Percentiles rank a stretch among this genome's conserved stretches.
phyloP scores from a whole-genome alignment of 1,140 invertebrate genomes.

The Cecropterus lyciades region DNA sequence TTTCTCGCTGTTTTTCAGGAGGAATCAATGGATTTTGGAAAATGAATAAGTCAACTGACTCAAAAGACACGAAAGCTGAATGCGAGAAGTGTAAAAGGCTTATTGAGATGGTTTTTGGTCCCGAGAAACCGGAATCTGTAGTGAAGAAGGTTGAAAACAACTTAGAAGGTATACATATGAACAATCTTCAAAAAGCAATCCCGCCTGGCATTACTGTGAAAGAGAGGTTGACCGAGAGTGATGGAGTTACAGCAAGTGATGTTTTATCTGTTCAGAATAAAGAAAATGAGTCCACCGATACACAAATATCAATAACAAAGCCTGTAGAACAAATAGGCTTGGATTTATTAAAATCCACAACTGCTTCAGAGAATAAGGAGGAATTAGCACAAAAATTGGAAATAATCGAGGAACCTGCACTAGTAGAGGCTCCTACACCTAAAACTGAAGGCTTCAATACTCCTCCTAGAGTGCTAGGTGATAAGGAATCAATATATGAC shows the following conservation, averaged over 20 bases:
- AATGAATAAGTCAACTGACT: slow-evolving; percentile 37
- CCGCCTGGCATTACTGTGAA: slow-evolving; percentile 7
- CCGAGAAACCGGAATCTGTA: slow-evolving; percentile 7
- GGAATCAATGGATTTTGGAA: slow-evolving; percentile 33
- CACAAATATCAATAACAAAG: not conserved
- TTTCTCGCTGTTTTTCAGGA: slow-evolving; percentile 53
- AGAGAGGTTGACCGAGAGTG: slow-evolving; percentile 6
- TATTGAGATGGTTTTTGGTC: slow-evolving; percentile 34
- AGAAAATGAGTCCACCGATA: too few relatives aligned
- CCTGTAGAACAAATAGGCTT: slow-evolving; percentile 35
- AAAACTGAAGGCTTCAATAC: slow-evolving; percentile 48
- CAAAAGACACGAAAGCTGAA: slow-evolving; percentile 33
- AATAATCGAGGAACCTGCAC: slow-evolving; percentile 51
- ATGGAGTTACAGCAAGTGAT: too few relatives aligned
- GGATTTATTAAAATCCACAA: slow-evolving; percentile 43
- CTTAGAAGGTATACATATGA: slow-evolving; percentile 11
- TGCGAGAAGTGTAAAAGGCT: slow-evolving; percentile 37
- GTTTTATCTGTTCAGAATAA: too few relatives aligned
- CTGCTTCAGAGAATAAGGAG: slow-evolving; percentile 47
- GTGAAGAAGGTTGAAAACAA: slow-evolving; percentile 17
- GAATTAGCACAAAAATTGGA: slow-evolving; percentile 56
- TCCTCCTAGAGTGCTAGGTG: slow-evolving; percentile 46
- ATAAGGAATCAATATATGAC: slow-evolving; percentile 14
- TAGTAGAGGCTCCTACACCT: slow-evolving; percentile 46
- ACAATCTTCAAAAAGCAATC: slow-evolving; percentile 10